A percentile compares a stretch with the other conserved stretches of the same genome.
Evolutionary conservation across 2,113 vertebrate genomes (phyloP).

Genomic region (Larimichthys polyactis): DNA sequence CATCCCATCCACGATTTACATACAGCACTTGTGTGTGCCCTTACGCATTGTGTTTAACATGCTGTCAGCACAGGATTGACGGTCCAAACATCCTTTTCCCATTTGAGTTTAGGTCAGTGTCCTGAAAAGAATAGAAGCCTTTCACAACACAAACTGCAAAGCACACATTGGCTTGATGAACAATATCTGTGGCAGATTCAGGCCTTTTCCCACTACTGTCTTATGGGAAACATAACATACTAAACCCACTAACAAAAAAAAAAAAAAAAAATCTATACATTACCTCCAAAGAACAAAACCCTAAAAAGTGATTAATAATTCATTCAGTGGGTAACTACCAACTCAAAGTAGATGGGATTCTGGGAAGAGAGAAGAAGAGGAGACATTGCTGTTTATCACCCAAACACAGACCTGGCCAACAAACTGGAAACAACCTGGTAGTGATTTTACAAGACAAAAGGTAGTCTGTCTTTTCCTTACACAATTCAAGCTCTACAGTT

Average conservation of each 20-base stretch:
- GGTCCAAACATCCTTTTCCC: constrained; percentile 45
- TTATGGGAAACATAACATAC: constrained; percentile 43
- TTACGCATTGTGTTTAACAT: constrained; percentile 33
- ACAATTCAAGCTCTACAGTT: constrained; percentile 62
- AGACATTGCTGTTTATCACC: constrained; percentile 68
- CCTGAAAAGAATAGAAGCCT: constrained; percentile 54
- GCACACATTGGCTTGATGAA: constrained; percentile 39
- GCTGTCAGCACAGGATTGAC: constrained; percentile 35
- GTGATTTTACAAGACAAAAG: constrained; percentile 82
- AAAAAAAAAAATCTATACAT: constrained; percentile 29
- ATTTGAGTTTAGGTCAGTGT: constrained; percentile 38
- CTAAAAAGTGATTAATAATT: constrained; percentile 60
- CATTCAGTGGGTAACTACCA: constrained; percentile 37
- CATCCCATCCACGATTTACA: constrained; percentile 31
- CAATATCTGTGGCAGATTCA: constrained; percentile 49
- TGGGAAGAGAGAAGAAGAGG: constrained; percentile 56
- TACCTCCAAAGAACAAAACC: constrained; percentile 14
- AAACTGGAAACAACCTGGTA: constrained; percentile 77
- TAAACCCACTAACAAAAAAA: constrained; percentile 11
- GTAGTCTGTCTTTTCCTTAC: constrained; percentile 73
- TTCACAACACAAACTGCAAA: constrained; percentile 42
- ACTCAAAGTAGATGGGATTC: constrained; percentile 52
- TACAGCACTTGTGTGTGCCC: constrained; percentile 11
- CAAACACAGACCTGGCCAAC: constrained; percentile 60
- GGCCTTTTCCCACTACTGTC: constrained; percentile 26